phyloP scores from a whole-genome alignment of 2,888 invertebrate genomes.

The Brachylomia viminalis region DNA sequence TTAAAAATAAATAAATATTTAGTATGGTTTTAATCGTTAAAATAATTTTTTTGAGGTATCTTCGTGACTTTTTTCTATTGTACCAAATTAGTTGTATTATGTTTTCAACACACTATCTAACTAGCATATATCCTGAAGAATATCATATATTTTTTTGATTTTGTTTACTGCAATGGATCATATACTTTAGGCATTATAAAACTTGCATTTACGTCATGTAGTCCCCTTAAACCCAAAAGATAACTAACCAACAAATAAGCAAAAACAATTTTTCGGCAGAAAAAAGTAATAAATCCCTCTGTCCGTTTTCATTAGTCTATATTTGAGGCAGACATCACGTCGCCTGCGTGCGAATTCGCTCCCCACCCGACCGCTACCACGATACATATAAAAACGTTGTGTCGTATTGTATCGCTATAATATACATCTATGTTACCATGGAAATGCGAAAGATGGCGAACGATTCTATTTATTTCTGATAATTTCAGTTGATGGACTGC shows the following conservation, averaged over 20 bases:
- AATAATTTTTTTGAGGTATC: no score
- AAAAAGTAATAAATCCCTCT: slow-evolving; percentile 36
- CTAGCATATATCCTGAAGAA: no score
- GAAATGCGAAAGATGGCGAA: slow-evolving; percentile 4
- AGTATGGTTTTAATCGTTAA: no score
- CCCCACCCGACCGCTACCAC: slow-evolving; percentile 69
- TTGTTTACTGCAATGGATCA: no score
- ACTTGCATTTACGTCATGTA: no score
- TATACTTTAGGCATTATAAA: no score
- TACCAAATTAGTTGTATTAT: no score
- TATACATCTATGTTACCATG: slow-evolving; percentile 23
- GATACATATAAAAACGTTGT: slow-evolving; percentile 42
- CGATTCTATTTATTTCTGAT: not conserved
- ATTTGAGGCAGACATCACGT: slow-evolving; percentile 74
- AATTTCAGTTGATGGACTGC: not conserved
- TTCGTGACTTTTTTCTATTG: no score
- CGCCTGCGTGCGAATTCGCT: slow-evolving; percentile 73
- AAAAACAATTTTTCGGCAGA: slow-evolving; percentile 31
- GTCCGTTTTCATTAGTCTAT: slow-evolving; percentile 69
- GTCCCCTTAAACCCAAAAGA: not conserved
- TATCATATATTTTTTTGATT: no score
- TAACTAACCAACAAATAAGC: slow-evolving; percentile 10
- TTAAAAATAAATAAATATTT: no score
- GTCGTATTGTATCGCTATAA: slow-evolving; percentile 45
- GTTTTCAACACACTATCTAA: no score